A percentile compares a stretch with the other conserved stretches of the same genome.
Evolutionary conservation across 1,140 invertebrate genomes (phyloP).

Genomic region (Atta cephalotes): DNA sequence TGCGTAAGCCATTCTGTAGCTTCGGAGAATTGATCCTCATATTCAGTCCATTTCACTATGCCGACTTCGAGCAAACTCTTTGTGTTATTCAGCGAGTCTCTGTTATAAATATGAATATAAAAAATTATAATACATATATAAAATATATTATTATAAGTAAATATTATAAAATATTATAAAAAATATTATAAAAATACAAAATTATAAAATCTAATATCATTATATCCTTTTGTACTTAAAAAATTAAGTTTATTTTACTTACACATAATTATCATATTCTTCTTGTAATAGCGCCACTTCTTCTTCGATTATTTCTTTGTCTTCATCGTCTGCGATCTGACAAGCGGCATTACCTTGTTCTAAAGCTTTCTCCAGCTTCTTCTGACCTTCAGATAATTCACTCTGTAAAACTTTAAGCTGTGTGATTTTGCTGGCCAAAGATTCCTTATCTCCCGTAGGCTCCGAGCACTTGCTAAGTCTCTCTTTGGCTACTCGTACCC

Average conservation of each 20-base stretch:
- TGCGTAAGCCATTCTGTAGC: slow-evolving; percentile 95
- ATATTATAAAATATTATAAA: no score
- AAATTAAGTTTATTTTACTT: slow-evolving; percentile 82
- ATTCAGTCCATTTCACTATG: slow-evolving; percentile 98
- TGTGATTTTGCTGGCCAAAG: slow-evolving; percentile 93
- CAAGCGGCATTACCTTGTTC: slow-evolving; percentile 94
- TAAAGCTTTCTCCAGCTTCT: slow-evolving; percentile 93
- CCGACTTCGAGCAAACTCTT: slow-evolving; percentile 95
- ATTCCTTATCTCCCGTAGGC: slow-evolving; percentile 97
- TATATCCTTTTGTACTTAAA: not conserved
- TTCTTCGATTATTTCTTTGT: slow-evolving; percentile 96
- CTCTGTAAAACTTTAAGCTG: slow-evolving; percentile 94
- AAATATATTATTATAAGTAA: not conserved
- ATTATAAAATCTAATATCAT: slow-evolving; percentile 18
- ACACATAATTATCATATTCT: slow-evolving; percentile 94
- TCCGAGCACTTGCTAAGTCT: slow-evolving; percentile 97
- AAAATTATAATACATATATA: slow-evolving; percentile 43
- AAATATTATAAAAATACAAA: slow-evolving; percentile 10
- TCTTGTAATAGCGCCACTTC: slow-evolving; percentile 95
- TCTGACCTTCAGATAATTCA: slow-evolving; percentile 93
- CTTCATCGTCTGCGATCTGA: slow-evolving; percentile 93
- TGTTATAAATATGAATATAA: slow-evolving; percentile 71
- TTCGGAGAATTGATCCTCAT: slow-evolving; percentile 96
- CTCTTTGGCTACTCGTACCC: slow-evolving; percentile 96
- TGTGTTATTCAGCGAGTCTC: slow-evolving; percentile 91